Evolutionary conservation across 2,797 vertebrate species (phyloP), one percentile per base, ranked within the genome.

Genomic region (Enteromius unitaeniatus): DNA sequence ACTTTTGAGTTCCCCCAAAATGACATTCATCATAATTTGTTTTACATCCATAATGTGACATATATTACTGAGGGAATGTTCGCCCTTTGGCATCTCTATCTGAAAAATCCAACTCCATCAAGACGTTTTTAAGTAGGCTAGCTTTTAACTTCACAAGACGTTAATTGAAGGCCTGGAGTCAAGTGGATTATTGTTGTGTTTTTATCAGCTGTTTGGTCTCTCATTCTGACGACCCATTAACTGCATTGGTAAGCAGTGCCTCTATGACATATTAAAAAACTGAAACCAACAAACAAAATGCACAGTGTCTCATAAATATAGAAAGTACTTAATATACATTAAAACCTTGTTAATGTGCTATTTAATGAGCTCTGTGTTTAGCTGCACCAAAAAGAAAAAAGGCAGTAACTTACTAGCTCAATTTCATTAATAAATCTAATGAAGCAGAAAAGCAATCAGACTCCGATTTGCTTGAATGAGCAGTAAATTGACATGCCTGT

Each of bases 401-500:
- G 75, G 26, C 65, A 86, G 80, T 76, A 82, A 87, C 68, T 81
- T 82, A 81, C 86, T 86, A 83, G 74, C 68, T 87, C 73, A 88
- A 79, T 87, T 88, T 81, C 55, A 88, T 89, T 86, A 87, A 80
- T 86, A 83, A 72, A 78, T 69, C 82, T 83, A 87, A 89, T 86
- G 80, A 87, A 87, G 86, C 73, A 34, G 74, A 85, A 88, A 87
- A 78, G 79, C 85, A 89, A 84, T 89, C 85, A 89, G 85, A 87
- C 79, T 78, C 3, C 47, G 79, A 79, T 83, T 82, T 86, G 82
- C 78, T 84, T 82, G 81, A 86, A 78, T 83, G 82, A 84, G 67
- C 40, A 4, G 65, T 85, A 89, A 88, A 89, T 84, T 81, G 85
- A 82, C 65, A 37, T 26, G 65, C 53, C 83, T 64, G 79, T 86